A percentile compares a stretch with the other conserved stretches of the same genome.
Conservation (phyloP, 2,113 vertebrate genomes). For the Pangasianodon hypophthalmus region DNA sequence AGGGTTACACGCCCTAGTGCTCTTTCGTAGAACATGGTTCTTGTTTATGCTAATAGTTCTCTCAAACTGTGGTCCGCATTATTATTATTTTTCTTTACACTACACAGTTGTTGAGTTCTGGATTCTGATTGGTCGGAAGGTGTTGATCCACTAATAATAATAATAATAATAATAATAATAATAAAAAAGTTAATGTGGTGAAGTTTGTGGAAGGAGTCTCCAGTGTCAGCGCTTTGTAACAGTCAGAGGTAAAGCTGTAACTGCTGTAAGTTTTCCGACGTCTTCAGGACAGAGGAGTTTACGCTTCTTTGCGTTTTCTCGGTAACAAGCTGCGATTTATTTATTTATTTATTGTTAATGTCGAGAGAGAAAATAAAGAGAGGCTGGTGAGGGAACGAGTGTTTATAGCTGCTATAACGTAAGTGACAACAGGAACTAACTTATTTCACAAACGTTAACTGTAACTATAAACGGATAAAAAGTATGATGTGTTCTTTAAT, state of each 20-base stretch:
- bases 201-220: neutral
- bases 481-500: neutral
- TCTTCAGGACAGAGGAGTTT: too few relatives aligned
- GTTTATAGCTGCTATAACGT: neutral
- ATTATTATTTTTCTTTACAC: neutral
- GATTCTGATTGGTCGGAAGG: too few relatives aligned
- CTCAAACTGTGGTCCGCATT: too few relatives aligned
- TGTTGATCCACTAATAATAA: too few relatives aligned
- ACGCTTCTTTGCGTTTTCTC: too few relatives aligned
- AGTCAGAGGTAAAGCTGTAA: neutral
- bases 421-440: neutral
- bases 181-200: neutral
- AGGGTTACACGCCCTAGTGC: neutral
- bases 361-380: neutral
- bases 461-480: neutral
- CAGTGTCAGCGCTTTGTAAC: neutral
- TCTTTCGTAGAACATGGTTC: too few relatives aligned
- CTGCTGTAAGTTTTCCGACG: too few relatives aligned
- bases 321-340: too few relatives aligned
- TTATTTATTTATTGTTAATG: too few relatives aligned
- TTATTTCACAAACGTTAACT: neutral
- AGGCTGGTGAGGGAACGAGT: neutral
- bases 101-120: neutral
- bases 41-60: too few relatives aligned
- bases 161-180: too few relatives aligned